Conservation (phyloP, 2,113 vertebrate genomes). For the Pipra filicauda region DNA sequence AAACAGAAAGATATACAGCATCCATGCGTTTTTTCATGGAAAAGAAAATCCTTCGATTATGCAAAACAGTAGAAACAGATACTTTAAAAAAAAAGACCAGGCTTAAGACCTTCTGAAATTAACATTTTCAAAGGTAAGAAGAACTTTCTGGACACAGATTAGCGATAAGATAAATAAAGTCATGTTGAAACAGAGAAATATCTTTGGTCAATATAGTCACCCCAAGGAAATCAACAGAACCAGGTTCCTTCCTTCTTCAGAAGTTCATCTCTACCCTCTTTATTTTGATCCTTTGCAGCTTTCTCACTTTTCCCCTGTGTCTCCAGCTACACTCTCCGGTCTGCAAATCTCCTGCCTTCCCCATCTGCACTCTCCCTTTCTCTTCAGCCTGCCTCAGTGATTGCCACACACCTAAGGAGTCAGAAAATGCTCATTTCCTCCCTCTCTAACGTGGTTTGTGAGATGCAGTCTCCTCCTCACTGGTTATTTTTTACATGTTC, state of each 20-base stretch:
- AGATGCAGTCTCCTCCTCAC: not conserved
- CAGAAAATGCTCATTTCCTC: not conserved
- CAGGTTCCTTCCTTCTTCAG: not conserved
- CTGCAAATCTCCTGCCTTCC: not conserved
- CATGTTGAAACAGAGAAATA: not conserved
- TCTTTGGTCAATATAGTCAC: not conserved
- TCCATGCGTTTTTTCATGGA: not conserved
- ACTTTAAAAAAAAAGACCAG: not conserved
- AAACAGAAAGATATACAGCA: not conserved
- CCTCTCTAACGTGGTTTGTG: not conserved
- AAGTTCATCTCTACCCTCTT: not conserved
- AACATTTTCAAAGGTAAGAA: not conserved
- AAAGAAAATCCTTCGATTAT: not conserved
- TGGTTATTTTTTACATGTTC: rapidly evolving
- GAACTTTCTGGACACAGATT: not conserved
- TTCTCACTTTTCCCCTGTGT: not conserved
- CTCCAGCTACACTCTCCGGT: not conserved
- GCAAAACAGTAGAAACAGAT: not conserved
- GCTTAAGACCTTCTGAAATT: not conserved
- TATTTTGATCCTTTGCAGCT: not conserved
- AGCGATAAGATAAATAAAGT: not conserved
- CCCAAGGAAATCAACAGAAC: not conserved
- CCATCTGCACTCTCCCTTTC: not conserved
- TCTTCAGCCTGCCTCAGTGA: not conserved
- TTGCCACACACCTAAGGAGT: not conserved